Conservation (phyloP, 2,113 vertebrate species). For the Phocoena phocoena region DNA sequence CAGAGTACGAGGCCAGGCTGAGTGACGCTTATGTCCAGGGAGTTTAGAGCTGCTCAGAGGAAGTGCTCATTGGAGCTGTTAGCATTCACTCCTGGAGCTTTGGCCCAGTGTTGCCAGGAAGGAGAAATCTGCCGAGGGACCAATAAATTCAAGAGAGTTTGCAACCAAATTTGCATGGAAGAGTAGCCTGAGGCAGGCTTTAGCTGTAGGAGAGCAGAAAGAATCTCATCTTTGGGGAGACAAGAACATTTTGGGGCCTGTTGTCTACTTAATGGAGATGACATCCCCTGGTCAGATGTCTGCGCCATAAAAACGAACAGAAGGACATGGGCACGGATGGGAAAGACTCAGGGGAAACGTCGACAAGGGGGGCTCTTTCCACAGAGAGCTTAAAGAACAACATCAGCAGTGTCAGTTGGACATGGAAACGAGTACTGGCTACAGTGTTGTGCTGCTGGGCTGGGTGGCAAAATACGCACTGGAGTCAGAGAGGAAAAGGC, state of each 20-base stretch:
- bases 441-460: not conserved
- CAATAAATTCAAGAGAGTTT: not conserved
- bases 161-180: not conserved
- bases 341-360: not conserved
- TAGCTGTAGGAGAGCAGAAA: not conserved
- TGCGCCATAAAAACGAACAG: not conserved
- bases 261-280: not conserved
- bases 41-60: not conserved
- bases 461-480: not conserved
- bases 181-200: conserved; percentile 20
- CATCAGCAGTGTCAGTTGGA: not conserved
- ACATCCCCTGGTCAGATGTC: not conserved
- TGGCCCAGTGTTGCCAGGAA: not conserved
- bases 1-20: not conserved
- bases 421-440: not conserved
- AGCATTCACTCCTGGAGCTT: not conserved
- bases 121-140: not conserved
- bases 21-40: not conserved
- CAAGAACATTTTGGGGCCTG: not conserved
- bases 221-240: conserved; percentile 33
- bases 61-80: not conserved
- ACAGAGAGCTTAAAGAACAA: not conserved
- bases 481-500: not conserved
- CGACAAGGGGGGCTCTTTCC: not conserved
- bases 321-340: not conserved